Conservation (phyloP, 2,113 vertebrate species). For the Hiodon tergisus region DNA sequence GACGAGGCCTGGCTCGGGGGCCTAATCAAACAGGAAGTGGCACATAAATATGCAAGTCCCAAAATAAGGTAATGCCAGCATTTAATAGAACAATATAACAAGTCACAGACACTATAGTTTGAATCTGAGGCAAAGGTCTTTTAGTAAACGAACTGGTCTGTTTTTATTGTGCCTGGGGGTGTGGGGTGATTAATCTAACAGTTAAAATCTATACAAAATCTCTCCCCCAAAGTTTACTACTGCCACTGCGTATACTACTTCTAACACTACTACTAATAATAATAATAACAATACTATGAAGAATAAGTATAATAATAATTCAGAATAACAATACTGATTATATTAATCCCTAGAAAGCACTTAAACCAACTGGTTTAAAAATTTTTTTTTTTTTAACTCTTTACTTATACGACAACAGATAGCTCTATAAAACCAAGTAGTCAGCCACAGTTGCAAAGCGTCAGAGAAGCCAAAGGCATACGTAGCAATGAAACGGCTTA, state of each 20-base stretch:
- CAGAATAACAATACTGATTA: no score
- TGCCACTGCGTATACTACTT: background rate
- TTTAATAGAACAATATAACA: background rate
- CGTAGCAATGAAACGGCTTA: slow-evolving; percentile 44
- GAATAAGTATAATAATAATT: background rate
- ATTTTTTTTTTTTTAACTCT: no score
- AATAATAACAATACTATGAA: background rate
- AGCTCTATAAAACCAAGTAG: no score
- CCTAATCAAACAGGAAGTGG: slow-evolving; percentile 26
- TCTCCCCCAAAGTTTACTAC: background rate
- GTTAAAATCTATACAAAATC: slow-evolving; percentile 11
- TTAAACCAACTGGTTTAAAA: no score
- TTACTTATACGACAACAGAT: no score
- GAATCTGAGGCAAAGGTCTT: background rate
- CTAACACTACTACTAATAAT: background rate
- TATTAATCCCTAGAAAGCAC: no score
- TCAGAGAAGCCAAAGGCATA: slow-evolving; percentile 42
- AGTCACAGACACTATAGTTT: background rate
- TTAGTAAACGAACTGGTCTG: background rate
- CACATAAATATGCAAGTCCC: slow-evolving; percentile 16
- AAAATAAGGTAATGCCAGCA: slow-evolving; percentile 7
- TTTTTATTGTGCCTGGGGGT: background rate
- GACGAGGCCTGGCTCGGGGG: slow-evolving; percentile 10
- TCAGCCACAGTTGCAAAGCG: slow-evolving; percentile 36
- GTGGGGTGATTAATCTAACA: slow-evolving; percentile 16